A percentile compares a stretch with the other conserved stretches of the same genome.
Evolutionary conservation across 2,113 vertebrate species (phyloP).

Genomic region (Syngnathus floridae): DNA sequence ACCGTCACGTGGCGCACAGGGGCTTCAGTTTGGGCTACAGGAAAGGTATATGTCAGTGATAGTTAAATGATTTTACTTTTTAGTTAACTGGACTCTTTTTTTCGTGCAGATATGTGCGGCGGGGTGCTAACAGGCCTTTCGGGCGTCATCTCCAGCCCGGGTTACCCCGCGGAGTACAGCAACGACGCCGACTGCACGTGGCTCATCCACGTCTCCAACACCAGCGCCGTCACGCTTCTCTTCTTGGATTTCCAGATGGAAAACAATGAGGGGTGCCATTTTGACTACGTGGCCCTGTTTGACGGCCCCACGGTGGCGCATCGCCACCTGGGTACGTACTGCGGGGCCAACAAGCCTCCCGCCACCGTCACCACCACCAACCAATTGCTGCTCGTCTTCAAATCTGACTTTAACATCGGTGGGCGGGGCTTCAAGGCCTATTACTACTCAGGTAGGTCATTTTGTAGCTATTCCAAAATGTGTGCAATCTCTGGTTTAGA

Average conservation of each 20-base stretch:
- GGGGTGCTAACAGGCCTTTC: slow-evolving; percentile 88
- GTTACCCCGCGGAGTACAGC: slow-evolving; percentile 88
- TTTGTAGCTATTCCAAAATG: background rate
- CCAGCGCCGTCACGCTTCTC: slow-evolving; percentile 74
- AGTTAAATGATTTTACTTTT: background rate
- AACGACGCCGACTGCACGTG: slow-evolving; percentile 88
- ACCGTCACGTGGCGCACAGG: slow-evolving; percentile 84
- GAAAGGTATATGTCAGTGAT: slow-evolving; percentile 78
- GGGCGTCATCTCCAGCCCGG: slow-evolving; percentile 86
- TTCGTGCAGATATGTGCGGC: slow-evolving; percentile 79
- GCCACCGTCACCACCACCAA: slow-evolving; percentile 72
- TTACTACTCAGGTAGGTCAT: slow-evolving; percentile 83
- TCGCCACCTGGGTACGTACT: slow-evolving; percentile 75
- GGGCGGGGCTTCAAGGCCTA: slow-evolving; percentile 90
- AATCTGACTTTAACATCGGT: slow-evolving; percentile 94
- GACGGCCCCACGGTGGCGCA: slow-evolving; percentile 74
- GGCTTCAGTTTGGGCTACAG: slow-evolving; percentile 85
- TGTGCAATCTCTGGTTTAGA: slow-evolving; percentile 44
- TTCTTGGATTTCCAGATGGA: slow-evolving; percentile 94
- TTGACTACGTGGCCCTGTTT: slow-evolving; percentile 87
- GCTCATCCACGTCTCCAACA: slow-evolving; percentile 75
- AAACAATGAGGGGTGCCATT: slow-evolving; percentile 82
- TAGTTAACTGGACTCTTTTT: background rate
- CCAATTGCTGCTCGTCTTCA: slow-evolving; percentile 86
- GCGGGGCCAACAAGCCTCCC: slow-evolving; percentile 75